Base-by-base conservation (phyloP, 2,113 vertebrate species). In the Hemibagrus wyckioides region DNA sequence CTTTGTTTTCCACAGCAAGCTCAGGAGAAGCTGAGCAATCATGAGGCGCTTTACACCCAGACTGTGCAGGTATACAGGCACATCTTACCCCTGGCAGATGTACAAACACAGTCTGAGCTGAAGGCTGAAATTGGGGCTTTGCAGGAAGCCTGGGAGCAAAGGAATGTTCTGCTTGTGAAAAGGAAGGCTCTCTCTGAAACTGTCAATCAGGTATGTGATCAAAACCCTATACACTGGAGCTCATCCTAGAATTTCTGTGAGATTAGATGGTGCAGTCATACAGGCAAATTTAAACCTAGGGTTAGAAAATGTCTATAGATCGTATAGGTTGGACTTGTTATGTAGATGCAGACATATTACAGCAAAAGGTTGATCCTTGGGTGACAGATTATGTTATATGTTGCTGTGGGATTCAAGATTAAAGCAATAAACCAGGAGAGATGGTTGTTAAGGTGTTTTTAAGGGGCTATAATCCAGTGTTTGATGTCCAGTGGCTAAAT, bases 81-180 rank as follows among this genome's bases (percentile, higher is more conserved):
- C 77, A 67, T 98, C 59, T 88, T 93, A 87, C 56, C 65, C 0
- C 81, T 88, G 25, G 87, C 88, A 0, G 90, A 95, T 19, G 71
- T 85, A 0, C 92, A 94, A 80, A 87, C 90, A 21, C 92, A 85
- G 14, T 30, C 82, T 21, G 88, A 25, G 0, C 87, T 99, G 14
- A 90, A 93, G 86, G 87, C 86, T 33, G 95, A 96, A 90, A 91
- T 96, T 79, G 88, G 65, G 83, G 92, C 91, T 80, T 48, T 98
- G 25, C 92, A 95, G 90, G 91, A 95, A 52, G 73, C 23, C 0
- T 99, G 98, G 97, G 93, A 94, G 4, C 89, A 84, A 30, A 94
- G 90, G 0, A 84, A 88, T 19, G 85, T 88, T 14, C 92, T 93
- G n/a, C 90, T 97, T 86, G 91, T 90, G 36, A 91, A 92, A 69